Evolutionary conservation across 2,797 vertebrate genomes (phyloP).

Genomic region (Hybognathus amarus): DNA sequence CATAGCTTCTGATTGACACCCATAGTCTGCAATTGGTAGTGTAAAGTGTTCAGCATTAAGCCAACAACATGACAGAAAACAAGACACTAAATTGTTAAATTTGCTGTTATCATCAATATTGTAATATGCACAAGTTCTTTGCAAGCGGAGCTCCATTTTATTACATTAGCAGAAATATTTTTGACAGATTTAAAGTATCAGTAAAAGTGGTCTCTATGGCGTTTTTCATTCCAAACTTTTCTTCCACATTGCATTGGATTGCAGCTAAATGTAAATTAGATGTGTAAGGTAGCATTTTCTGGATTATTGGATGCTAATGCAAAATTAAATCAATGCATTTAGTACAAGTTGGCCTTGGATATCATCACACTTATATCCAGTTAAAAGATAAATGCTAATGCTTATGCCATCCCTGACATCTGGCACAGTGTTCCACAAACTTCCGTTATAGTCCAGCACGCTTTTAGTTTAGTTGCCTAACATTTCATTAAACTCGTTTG

Average conservation of each 20-base stretch:
- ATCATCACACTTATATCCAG: not conserved
- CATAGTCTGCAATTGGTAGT: no score
- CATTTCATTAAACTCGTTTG: not conserved
- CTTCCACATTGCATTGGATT: not conserved
- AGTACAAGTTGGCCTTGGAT: not conserved
- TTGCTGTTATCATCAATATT: not conserved
- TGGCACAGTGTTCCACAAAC: not conserved
- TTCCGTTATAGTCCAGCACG: not conserved
- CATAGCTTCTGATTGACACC: no score
- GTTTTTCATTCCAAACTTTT: conserved; percentile 30
- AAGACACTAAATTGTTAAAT: not conserved
- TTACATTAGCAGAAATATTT: conserved; percentile 4
- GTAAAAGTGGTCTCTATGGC: not conserved
- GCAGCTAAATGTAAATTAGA: conserved; percentile 20
- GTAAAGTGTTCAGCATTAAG: no score
- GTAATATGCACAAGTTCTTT: not conserved
- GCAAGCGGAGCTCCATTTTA: not conserved
- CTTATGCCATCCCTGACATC: not conserved
- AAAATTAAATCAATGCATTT: conserved; percentile 12
- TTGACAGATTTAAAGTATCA: conserved; percentile 27
- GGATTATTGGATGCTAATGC: conserved; percentile 26
- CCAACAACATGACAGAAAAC: not conserved
- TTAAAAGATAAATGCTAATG: not conserved
- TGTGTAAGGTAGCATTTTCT: conserved; percentile 15
- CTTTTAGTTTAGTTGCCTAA: not conserved